Conservation (phyloP, 2,888 invertebrate species). For the Pseudococcus longispinus region DNA sequence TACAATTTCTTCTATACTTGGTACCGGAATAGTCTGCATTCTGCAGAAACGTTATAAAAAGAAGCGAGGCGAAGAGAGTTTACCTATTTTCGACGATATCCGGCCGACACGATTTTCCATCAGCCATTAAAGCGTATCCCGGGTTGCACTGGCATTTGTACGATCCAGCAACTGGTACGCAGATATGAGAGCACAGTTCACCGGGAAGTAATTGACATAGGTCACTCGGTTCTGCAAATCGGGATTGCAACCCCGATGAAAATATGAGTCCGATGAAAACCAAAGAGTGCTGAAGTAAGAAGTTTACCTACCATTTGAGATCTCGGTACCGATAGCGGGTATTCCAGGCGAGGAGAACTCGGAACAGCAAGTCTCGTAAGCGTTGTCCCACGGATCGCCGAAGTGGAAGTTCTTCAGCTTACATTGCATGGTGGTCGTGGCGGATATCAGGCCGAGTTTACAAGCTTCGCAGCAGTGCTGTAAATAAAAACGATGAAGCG, state of each 20-base stretch:
- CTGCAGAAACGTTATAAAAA: too few relatives aligned
- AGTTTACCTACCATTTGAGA: background rate
- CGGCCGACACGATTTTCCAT: constrained; percentile 73
- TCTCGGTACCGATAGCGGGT: background rate
- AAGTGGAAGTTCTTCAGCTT: constrained; percentile 64
- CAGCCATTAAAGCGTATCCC: constrained; percentile 73
- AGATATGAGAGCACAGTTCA: constrained; percentile 78
- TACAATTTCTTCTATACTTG: too few relatives aligned
- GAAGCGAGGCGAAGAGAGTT: background rate
- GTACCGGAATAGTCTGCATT: too few relatives aligned
- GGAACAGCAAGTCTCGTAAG: constrained; percentile 71
- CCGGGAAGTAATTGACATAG: constrained; percentile 68
- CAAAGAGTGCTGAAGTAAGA: background rate
- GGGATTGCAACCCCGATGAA: background rate
- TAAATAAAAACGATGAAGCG: background rate
- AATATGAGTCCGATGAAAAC: background rate
- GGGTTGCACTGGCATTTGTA: constrained; percentile 75
- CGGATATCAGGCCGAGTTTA: constrained; percentile 65
- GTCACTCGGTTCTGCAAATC: constrained; percentile 62
- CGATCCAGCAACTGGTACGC: constrained; percentile 76
- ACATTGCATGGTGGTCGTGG: constrained; percentile 62
- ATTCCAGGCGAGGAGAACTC: constrained; percentile 58
- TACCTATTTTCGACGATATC: constrained; percentile 58
- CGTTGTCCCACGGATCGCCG: constrained; percentile 69
- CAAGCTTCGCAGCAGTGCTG: constrained; percentile 72